Conservation (phyloP, 2,797 vertebrate genomes). For the Anas georgica region DNA sequence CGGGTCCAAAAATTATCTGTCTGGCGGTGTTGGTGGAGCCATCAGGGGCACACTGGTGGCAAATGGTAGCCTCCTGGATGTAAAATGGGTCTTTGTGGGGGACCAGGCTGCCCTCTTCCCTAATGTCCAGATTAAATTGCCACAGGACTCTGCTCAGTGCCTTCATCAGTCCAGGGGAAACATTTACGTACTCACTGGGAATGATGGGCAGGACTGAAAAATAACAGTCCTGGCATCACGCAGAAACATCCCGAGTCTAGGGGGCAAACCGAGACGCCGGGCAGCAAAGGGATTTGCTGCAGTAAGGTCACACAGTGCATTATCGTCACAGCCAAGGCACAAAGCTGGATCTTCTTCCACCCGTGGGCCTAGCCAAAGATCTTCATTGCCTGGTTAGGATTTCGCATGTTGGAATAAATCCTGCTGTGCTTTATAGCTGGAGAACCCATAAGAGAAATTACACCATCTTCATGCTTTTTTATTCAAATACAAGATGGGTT, state of each 20-base stretch:
- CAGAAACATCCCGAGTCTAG: not conserved
- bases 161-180: not conserved
- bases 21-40: not conserved
- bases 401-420: not conserved
- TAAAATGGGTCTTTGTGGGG: not conserved
- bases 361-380: not conserved
- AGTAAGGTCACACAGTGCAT: not conserved
- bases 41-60: not conserved
- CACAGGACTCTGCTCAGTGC: not conserved
- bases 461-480: fast-evolving
- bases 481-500: not conserved
- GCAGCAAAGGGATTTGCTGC: not conserved
- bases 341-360: not conserved
- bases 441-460: not conserved
- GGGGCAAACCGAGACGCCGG: not conserved
- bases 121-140: not conserved
- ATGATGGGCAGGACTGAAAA: not conserved
- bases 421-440: not conserved
- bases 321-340: not conserved
- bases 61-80: not conserved
- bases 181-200: too few relatives aligned
- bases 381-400: not conserved
- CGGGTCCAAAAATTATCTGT: not conserved
- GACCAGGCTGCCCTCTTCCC: not conserved
- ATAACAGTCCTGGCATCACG: not conserved